Base-by-base conservation (phyloP, 2,113 vertebrate genomes). In the Cromileptes altivelis region DNA sequence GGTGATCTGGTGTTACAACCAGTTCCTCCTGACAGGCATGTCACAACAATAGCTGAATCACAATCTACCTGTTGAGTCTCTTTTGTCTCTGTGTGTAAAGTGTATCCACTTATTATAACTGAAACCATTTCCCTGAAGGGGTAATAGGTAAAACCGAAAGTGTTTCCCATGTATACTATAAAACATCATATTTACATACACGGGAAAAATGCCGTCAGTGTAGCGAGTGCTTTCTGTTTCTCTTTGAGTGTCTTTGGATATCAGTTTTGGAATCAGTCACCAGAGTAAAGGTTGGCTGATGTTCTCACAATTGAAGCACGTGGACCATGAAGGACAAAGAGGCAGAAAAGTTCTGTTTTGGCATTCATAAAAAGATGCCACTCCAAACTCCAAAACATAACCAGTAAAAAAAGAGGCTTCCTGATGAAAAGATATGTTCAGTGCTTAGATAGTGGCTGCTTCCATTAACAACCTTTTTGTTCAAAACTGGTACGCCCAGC, bases 191-290 rank as follows among this genome's bases (percentile, higher is more conserved):
- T 11, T 27, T 52, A 2, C 14, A 49, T 0, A 9, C 13, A 4
- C 12, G 1, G 17, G 65, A 7, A 1, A 21, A 50, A 49, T 11
- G 37, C 8, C 4, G 9, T 37, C 11, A 50, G 6, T 19, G 4
- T 9, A 19, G 19, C 15, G 0, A 2, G 5, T 45, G 3, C 55
- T 90, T 89, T 90, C 83, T 75, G 30, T 91, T 92, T 93, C 80
- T 33, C 12, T 88, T 64, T 88, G 85, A 80, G 33, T 49, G 0
- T 60, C 14, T 58, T 5, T 70, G 58, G 69, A 79, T 68, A 64
- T 81, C 47, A 55, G 57, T 83, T 81, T 70, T 78, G 13, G n/a
- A 40, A 71, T 88, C 47, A 76, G 70, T 88, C 64, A 73, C 37
- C 15, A 7, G 18, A 23, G 5, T 68, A 12, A 0, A 6, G 0